Evolutionary conservation across 1,140 invertebrate species (phyloP), one percentile per base, ranked within the genome.

Genomic region (Galleria mellonella): DNA sequence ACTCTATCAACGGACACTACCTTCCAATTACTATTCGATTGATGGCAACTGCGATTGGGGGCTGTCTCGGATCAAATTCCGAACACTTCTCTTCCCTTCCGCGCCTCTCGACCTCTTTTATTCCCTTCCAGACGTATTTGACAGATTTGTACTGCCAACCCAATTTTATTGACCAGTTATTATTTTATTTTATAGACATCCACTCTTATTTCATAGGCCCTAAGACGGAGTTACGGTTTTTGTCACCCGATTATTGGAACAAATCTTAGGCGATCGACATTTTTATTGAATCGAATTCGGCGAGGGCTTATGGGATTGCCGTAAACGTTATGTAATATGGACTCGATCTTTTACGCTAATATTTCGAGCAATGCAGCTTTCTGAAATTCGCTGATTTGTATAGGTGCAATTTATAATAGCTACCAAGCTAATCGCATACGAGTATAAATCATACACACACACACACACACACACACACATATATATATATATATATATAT

Each of bases 161-260:
- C 57, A 61, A 70, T 81, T 82, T 81, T 83, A 83, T 82, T 77
- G 75, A 72, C 71, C 74, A 64, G 68, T 82, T 84, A 84, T 84
- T 82, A 82, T 82, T 83, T 83, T 72, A 81, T 81, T 82, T 84
- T 84, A 84, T 81, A 58, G 71, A 69, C 67, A 78, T 69, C 66
- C 71, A 77, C 75, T 82, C 75, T 72, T 83, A 76, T 81, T 84
- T 82, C 72, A 82, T 73, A 62, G 73, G 62, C 54, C 49, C 61
- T 75, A 70, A 79, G 74, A 73, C 49, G 50, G 56, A 72, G 66
- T 78, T 75, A 76, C 66, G 68, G 66, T 68, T 73, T 77, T 77
- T 76, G 71, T 72, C 62, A 52, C 61, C 49, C 62, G 66, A 72
- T 81, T 77, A 81, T 83, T 75, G 69, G 62, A 62, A 50, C 62